Evolutionary conservation across 2,888 invertebrate species (phyloP), one percentile per base, ranked within the genome.

Genomic region (Brachypalpus laphriformis): DNA sequence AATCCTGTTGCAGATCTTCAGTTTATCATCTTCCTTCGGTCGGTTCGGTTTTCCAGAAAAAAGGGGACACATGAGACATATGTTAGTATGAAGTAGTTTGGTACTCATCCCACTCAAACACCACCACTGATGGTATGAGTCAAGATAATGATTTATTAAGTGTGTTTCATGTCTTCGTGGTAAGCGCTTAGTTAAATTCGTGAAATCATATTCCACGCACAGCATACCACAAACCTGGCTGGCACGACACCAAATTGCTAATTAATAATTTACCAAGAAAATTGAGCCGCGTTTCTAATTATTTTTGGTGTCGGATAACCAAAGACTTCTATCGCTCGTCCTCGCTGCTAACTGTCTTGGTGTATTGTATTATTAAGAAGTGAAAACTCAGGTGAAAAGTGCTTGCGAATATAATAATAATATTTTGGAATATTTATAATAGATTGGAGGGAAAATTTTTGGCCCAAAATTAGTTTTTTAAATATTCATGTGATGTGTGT

Each of bases 391-490:
- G 56, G 72, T 68, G 66, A n/a, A 63, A 63, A 57, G 40, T 40
- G 40, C 9, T 51, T 66, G 54, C 31, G 66, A 51, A 54, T 61
- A 51, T 68, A 61, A 42, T 74, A 61, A 42, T 74, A 75, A 75
- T 57, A 56, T 68, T 66, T 51, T 42, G n/a, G 71, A 83, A 78
- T 66, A 78, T 78, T 83, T 61, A 66, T 34, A 68, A 61, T 37
- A 61, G 37, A 71, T 82, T 72, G 16, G 20, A 34, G 25, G 25
- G 16, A 56, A 59, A 76, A 47, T 47, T 8, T 31, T 31, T 57
- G 34, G 34, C 45, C 42, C 14, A 49, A 77, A 77, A 83, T 74
- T 83, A 74, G 80, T 80, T 83, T 74, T 66, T 83, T 74, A 83
- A 83, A 80, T 63, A 83, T 83, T 76, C 66, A 74, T 63, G 56